phyloP scores from a whole-genome alignment of 2,113 vertebrate genomes.

The Pionites leucogaster region DNA sequence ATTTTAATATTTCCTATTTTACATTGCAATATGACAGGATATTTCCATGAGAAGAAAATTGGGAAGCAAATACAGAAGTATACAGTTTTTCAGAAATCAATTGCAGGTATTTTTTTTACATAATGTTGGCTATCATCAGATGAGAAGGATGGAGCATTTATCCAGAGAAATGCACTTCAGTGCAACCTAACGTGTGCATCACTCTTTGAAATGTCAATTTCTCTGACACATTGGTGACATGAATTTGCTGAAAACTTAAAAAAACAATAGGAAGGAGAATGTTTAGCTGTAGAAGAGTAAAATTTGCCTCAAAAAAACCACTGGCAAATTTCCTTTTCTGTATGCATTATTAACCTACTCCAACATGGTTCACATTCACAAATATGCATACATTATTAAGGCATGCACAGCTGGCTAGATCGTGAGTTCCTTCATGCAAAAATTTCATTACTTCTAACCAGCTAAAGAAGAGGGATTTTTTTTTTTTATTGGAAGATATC shows the following conservation, averaged over 20 bases:
- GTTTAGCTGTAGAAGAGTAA: slow-evolving; percentile 31
- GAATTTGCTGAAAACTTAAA: slow-evolving; percentile 57
- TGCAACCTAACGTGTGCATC: neutral
- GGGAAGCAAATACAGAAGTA: rapidly evolving
- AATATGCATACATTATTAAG: slow-evolving; percentile 19
- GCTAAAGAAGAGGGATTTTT: neutral
- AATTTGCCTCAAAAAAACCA: neutral
- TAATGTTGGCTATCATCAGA: neutral
- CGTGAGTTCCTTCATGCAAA: neutral
- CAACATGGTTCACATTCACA: slow-evolving; percentile 23
- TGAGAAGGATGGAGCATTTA: slow-evolving; percentile 2
- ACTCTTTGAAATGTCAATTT: slow-evolving; percentile 42
- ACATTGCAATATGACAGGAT: neutral
- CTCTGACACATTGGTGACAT: slow-evolving; percentile 35
- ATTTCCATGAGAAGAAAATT: neutral
- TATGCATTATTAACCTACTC: slow-evolving; percentile 24
- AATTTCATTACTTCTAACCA: slow-evolving; percentile 3
- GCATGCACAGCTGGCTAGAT: neutral
- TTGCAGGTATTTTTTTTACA: neutral
- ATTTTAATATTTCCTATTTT: neutral
- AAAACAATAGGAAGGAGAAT: slow-evolving; percentile 8
- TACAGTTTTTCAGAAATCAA: neutral
- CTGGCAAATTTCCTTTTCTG: slow-evolving; percentile 38
- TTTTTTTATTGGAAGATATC: neutral
- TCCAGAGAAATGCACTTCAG: neutral